Evolutionary conservation across 1,140 invertebrate species (phyloP), one percentile per base, ranked within the genome.

Genomic region (Megalopta genalis): DNA sequence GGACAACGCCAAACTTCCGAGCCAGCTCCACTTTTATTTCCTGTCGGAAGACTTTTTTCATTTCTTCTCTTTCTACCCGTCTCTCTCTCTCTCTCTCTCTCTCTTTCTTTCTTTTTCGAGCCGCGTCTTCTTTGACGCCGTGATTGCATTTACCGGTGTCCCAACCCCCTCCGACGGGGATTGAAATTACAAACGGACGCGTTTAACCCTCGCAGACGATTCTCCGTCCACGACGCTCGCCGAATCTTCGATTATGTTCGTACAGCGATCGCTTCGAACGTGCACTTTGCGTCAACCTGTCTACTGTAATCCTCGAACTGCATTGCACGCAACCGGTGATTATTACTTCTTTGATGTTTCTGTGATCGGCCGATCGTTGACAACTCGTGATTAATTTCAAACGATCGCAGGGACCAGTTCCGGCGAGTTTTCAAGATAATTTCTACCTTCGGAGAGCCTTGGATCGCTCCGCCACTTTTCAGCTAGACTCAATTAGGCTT

Each of bases 1-100:
- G 39, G 66, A 77, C 66, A 77, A 68, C 54, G 54, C 69, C 74
- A 42, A 70, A 77, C 74, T 62, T 77, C 42, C 57, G 27, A 49
- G 32, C 2, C 6, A 27, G 10, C 12, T 27, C 52, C 64, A 12
- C 57, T 69, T 70, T 76, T 69, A 76, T 62, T 76, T 62, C 63
- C 57, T 39, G 32, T 7, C 52, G 18, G 27, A 18, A 6, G 23
- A 21, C 39, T 62, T 46, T 21, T 65, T 6, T 14, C 49, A 23
- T 5, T 64, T 54, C 52, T 54, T n/a, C 18, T 54, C n/a, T 21
- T 1, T 54, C 8, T 54, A 6, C 52, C 46, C 39, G n/a, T n/a
- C n/a, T n/a, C n/a, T n/a, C n/a, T n/a, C n/a, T n/a, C n/a, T n/a
- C n/a, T n/a, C n/a, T n/a, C n/a, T n/a, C n/a, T n/a, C n/a, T n/a